Conservation (phyloP, 92 coral and sea anemone genomes). For the Epizoanthus stellaris region DNA sequence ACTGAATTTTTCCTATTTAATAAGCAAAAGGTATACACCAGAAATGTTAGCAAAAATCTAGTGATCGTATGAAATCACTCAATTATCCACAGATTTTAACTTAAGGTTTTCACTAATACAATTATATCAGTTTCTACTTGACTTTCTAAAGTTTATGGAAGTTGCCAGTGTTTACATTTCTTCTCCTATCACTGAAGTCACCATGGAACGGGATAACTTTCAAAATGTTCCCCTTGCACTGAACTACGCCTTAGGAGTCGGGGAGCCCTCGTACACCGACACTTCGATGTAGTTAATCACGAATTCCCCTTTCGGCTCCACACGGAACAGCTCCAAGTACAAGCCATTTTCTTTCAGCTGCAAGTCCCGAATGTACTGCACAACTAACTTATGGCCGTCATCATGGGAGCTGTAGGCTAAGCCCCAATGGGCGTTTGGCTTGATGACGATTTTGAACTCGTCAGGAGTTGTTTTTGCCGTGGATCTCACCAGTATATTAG, state of each 20-base stretch:
- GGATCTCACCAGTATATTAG: neutral
- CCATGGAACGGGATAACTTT: too few species aligned
- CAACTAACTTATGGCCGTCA: conserved; percentile 12
- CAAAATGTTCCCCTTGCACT: too few species aligned
- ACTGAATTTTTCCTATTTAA: too few species aligned
- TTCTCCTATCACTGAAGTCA: too few species aligned
- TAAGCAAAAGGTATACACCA: too few species aligned
- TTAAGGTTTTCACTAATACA: too few species aligned
- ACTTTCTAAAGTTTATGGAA: too few species aligned
- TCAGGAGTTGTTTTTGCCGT: conserved; percentile 19
- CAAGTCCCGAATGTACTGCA: neutral
- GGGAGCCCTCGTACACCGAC: neutral
- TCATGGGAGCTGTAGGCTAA: conserved; percentile 22
- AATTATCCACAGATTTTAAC: too few species aligned
- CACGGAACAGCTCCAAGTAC: conserved; percentile 1
- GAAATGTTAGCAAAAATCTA: too few species aligned
- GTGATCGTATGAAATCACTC: too few species aligned
- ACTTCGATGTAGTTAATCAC: conserved; percentile 26
- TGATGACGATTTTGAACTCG: conserved; percentile 9
- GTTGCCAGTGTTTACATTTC: too few species aligned
- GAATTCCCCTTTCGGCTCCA: neutral
- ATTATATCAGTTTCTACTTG: too few species aligned
- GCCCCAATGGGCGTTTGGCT: conserved; percentile 30
- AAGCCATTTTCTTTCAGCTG: conserved; percentile 13
- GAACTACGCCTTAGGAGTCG: neutral